phyloP scores from a whole-genome alignment of 2,113 vertebrate species.

The Alligator sinensis region DNA sequence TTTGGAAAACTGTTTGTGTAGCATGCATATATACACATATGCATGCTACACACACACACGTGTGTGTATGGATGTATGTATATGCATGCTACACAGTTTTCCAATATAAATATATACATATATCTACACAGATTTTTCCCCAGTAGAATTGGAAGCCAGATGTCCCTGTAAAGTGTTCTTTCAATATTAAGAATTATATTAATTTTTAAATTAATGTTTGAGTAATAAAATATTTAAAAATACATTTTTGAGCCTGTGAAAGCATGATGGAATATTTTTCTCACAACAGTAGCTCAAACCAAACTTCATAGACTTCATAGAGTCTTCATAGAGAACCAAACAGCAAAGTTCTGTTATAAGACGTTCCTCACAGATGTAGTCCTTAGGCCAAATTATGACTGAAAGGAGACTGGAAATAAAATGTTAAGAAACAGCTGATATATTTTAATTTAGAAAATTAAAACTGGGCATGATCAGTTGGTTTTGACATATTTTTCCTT shows the following conservation, averaged over 20 bases:
- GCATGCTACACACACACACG: neutral
- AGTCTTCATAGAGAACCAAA: too few species aligned
- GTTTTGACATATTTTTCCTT: constrained; percentile 51
- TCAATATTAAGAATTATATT: neutral
- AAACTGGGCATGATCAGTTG: neutral
- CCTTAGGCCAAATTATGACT: constrained; percentile 61
- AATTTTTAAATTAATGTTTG: constrained; percentile 32
- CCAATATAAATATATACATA: neutral
- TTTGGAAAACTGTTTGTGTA: neutral
- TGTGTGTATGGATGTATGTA: neutral
- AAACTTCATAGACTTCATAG: too few species aligned
- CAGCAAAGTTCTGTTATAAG: constrained; percentile 43
- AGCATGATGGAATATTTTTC: constrained; percentile 36
- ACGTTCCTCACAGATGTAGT: constrained; percentile 60
- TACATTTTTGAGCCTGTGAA: constrained; percentile 6
- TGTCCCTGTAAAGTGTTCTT: neutral
- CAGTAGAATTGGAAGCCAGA: neutral
- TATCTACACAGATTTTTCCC: neutral
- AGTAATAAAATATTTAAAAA: neutral
- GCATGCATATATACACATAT: neutral
- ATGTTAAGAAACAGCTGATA: constrained; percentile 54
- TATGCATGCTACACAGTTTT: neutral
- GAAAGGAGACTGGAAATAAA: constrained; percentile 64
- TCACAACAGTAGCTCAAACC: constrained; percentile 52
- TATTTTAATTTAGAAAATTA: constrained; percentile 65